These are phyloP conservation scores for Gnathonemus echidnorhynchus DNA, from an alignment of 2,113 vertebrate species.

Conservation along the genomic window DNA sequence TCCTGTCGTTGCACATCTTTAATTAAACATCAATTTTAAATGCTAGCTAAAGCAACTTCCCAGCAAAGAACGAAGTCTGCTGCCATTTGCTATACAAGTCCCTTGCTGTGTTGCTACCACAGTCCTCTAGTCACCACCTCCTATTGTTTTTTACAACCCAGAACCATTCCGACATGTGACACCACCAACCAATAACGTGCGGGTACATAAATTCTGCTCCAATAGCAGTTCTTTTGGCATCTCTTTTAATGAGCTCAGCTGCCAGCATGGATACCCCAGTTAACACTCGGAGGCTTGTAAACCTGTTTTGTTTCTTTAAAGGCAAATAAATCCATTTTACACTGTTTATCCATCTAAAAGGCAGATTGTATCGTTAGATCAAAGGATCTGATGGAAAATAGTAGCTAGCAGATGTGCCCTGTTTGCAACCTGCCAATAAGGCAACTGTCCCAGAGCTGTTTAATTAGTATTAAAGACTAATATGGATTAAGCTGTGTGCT, in stretches of 20 bases:
- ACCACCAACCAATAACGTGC: neutral
- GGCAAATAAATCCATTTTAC: slow-evolving; percentile 14
- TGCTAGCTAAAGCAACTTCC: slow-evolving; percentile 36
- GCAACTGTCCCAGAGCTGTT: slow-evolving; percentile 31
- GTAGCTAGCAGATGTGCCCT: slow-evolving; percentile 23
- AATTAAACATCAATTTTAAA: slow-evolving; percentile 69
- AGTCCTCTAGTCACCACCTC: neutral
- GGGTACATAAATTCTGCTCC: slow-evolving; percentile 8
- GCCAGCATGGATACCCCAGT: slow-evolving; percentile 16
- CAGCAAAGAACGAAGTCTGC: slow-evolving; percentile 22
- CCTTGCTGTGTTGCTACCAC: neutral
- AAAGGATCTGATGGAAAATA: slow-evolving; percentile 31
- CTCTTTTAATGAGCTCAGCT: slow-evolving; percentile 31
- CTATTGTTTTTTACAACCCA: neutral
- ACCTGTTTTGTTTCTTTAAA: slow-evolving; percentile 20
- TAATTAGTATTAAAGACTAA: slow-evolving; percentile 47
- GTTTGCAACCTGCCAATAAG: slow-evolving; percentile 24
- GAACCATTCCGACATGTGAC: neutral
- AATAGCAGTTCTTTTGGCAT: slow-evolving; percentile 14
- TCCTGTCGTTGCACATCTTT: slow-evolving; percentile 51
- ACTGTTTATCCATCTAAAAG: slow-evolving; percentile 17
- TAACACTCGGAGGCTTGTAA: slow-evolving; percentile 16
- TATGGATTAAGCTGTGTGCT: slow-evolving; percentile 38
- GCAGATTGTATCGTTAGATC: slow-evolving; percentile 32
- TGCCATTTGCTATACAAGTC: slow-evolving; percentile 23